These are phyloP conservation scores for Troilus luridus DNA, from an alignment of 2,888 invertebrate species.

Conservation along the genomic window DNA sequence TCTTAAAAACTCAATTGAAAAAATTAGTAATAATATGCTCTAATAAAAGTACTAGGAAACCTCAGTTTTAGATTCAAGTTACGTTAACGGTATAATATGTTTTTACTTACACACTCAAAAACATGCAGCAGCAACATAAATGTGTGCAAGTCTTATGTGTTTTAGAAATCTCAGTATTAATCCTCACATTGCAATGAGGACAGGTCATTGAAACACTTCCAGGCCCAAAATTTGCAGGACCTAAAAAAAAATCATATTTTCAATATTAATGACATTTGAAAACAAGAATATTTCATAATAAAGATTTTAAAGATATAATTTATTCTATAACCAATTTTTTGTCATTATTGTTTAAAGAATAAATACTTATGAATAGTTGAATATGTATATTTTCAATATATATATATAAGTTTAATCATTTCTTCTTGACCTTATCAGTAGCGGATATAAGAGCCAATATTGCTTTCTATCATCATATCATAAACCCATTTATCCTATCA, in stretches of 20 bases:
- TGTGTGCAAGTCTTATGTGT: conserved; percentile 22
- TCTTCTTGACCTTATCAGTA: too few species aligned
- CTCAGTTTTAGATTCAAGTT: not conserved
- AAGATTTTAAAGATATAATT: not conserved
- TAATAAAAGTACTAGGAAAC: not conserved
- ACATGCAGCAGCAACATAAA: conserved; percentile 23
- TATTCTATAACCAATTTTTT: not conserved
- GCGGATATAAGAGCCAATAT: too few species aligned
- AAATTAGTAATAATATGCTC: too few species aligned
- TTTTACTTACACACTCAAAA: conserved; percentile 18
- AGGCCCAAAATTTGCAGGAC: not conserved
- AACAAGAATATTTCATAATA: not conserved
- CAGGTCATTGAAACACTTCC: conserved; percentile 1
- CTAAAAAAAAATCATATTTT: not conserved
- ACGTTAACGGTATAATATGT: not conserved
- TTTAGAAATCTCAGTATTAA: not conserved
- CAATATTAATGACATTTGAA: not conserved
- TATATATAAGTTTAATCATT: too few species aligned
- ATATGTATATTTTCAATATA: too few species aligned
- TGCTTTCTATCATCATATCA: too few species aligned
- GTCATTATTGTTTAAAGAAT: too few species aligned
- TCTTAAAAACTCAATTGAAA: too few species aligned
- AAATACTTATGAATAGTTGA: too few species aligned
- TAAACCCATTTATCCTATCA: too few species aligned
- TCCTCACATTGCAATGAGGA: not conserved